Base-by-base conservation (phyloP, 2,113 vertebrate species). In the Oceanites oceanicus region DNA sequence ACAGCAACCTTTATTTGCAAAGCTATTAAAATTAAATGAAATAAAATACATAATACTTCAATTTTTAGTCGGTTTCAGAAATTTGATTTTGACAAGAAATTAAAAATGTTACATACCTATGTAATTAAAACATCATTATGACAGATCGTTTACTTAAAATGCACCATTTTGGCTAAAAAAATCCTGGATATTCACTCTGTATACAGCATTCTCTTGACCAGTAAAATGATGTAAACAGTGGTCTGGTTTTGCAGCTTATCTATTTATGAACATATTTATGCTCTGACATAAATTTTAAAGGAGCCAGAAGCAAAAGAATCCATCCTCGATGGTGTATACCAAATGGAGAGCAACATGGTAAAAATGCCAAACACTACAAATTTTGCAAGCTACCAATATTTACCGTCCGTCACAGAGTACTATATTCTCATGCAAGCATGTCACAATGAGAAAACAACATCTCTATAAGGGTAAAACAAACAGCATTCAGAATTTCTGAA, bases 391-490 rank as follows among this genome's bases (percentile, higher is more conserved):
- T 65, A 44, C 82, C 74, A 26, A 14, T 47, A 86, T n/a, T 75
- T 71, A 72, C 88, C 74, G 49, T 45, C 44, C 36, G 5, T 40
- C 78, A 45, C 88, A n/a, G 45, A 74, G 76, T 11, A n/a, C 47
- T 15, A 27, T 40, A 40, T 59, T 80, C 95, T 93, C 92, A 78
- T 16, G 34, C 38, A 77, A 78, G 49, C 36, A 71, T 15, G 68
- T 68, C 92, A 78, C 86, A 81, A 62, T 23, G 88, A 92, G 88
- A 92, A 92, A 94, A 78, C 72, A 88, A 52, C 88, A 29, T 75
- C 86, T 94, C 96, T 91, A 81, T 73, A 77, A 81, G 95, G 96
- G 94, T 92, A 96, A 96, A 95, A 94, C 86, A 94, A 96, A 96
- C 86, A 96, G 88, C 72, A 83, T 59, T 84, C 80, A 75, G 71